A percentile compares a stretch with the other conserved stretches of the same genome.
phyloP scores from a whole-genome alignment of 1,140 invertebrate species.

The Panagrolaimus sp. region DNA sequence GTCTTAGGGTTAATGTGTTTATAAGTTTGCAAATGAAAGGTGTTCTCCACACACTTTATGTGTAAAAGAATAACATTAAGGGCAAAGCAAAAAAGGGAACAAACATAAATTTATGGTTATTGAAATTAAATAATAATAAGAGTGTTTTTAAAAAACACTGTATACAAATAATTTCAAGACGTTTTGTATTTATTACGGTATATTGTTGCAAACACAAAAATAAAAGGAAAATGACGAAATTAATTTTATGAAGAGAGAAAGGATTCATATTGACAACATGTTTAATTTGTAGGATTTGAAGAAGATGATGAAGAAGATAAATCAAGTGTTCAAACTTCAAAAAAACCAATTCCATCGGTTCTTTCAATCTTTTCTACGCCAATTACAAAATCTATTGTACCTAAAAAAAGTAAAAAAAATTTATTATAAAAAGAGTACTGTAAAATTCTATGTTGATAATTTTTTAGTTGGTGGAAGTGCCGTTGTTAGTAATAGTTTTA shows the following conservation, averaged over 20 bases:
- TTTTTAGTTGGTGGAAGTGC: too few species aligned
- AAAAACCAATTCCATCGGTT: background rate
- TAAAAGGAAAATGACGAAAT: background rate
- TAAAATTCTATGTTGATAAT: too few species aligned
- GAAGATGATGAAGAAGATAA: conserved; percentile 3
- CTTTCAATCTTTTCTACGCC: too few species aligned
- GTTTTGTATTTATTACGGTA: background rate
- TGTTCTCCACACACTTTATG: conserved; percentile 6
- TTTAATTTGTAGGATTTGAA: conserved; percentile 1
- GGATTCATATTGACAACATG: background rate
- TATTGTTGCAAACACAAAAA: background rate
- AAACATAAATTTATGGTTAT: background rate
- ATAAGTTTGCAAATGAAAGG: background rate
- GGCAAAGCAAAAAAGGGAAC: background rate
- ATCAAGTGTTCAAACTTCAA: background rate
- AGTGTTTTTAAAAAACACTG: background rate
- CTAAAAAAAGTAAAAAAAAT: too few species aligned
- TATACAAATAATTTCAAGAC: too few species aligned
- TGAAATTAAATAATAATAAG: background rate
- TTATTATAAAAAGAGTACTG: too few species aligned
- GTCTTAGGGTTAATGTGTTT: background rate
- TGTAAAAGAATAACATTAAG: background rate
- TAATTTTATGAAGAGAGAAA: too few species aligned
- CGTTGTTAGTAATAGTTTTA: background rate
- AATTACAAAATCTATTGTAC: too few species aligned